phyloP scores from a whole-genome alignment of 2,113 vertebrate genomes.

The Gymnogyps californianus region DNA sequence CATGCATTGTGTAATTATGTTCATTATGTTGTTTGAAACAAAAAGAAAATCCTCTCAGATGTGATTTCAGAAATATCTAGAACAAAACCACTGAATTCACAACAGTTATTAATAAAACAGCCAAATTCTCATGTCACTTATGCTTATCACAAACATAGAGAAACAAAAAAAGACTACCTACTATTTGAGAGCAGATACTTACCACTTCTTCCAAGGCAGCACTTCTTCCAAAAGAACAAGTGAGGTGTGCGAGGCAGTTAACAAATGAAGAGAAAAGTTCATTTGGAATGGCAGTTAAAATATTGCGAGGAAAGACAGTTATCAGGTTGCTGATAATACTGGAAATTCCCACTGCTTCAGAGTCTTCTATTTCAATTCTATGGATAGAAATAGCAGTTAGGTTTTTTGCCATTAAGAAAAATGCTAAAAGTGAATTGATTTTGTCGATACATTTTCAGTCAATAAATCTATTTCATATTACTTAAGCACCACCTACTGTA shows the following conservation, averaged over 20 bases:
- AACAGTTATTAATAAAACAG: background rate
- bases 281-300: slow-evolving; percentile 91
- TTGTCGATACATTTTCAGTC: background rate
- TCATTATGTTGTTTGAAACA: background rate
- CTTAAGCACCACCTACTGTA: background rate
- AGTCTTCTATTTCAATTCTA: slow-evolving; percentile 99
- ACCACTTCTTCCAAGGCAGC: slow-evolving; percentile 98
- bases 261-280: slow-evolving; percentile 98
- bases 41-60: background rate
- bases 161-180: background rate
- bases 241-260: slow-evolving; percentile 96
- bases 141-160: background rate
- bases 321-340: slow-evolving; percentile 98
- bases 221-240: slow-evolving; percentile 95
- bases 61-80: background rate
- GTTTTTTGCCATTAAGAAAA: background rate
- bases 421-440: background rate
- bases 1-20: background rate
- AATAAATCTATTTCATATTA: background rate
- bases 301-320: slow-evolving; percentile 92
- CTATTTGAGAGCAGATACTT: slow-evolving; percentile 51
- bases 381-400: slow-evolving; percentile 31
- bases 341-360: slow-evolving; percentile 95
- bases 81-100: background rate
- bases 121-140: background rate